Evolutionary conservation across 2,888 invertebrate genomes (phyloP), one percentile per base, ranked within the genome.

Genomic region (Brachyptera risi): DNA sequence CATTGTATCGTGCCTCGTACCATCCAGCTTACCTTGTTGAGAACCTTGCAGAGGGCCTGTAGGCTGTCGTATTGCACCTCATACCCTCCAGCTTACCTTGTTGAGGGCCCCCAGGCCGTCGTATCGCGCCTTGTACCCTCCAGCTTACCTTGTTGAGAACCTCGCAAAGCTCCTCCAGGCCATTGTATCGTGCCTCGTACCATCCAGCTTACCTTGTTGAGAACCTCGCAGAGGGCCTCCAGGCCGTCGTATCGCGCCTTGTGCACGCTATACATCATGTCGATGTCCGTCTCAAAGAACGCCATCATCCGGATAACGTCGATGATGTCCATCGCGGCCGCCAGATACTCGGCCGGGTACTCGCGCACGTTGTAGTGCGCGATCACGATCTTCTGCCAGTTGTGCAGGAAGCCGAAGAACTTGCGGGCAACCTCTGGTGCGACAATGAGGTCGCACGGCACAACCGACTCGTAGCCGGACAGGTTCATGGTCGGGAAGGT

Each of bases 401-500:
- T 5, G 7, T 11, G 31, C 31, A 31, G 31, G 31, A 31, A 31
- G 31, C 11, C 7, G 31, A 7, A 31, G 7, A 31, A 11, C 7
- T 7, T 7, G 7, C 5, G 31, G 7, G 31, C 47, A 21, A 24
- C n/a, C 23, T 47, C 47, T 7, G 24, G 9, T 1, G 47, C 3
- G 3, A 2, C 5, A 24, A 47, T 4, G 21, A 13, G 24, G 9
- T 4, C 24, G 24, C 47, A 47, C 11, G 47, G 23, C 23, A 47
- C 47, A 3, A 3, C 2, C 21, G n/a, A n/a, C 21, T 24, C n/a
- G 47, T 21, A 21, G 24, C n/a, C n/a, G 47, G 21, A 9, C 21
- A 47, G 47, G 23, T 47, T n/a, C 47, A 47, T 21, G 23, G 47
- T 47, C 11, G 47, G 47, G 47, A 47, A 47, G 11, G n/a, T 2